Evolutionary conservation across 2,888 invertebrate species (phyloP), one percentile per base, ranked within the genome.

Genomic region (Allophyes oxyacanthae): DNA sequence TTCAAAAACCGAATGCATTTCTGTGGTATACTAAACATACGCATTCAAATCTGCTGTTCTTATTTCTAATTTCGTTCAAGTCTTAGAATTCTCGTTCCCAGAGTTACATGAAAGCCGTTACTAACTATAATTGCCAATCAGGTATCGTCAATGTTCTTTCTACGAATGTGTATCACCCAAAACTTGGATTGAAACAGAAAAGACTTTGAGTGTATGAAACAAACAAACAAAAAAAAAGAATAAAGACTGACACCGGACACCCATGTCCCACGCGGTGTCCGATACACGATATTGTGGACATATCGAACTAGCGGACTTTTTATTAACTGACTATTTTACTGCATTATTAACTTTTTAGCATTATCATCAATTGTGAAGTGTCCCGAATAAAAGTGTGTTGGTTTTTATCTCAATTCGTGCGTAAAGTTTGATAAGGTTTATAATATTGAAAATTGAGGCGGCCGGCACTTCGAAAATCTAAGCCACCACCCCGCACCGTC

Each of bases 221-320:
- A 50, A 63, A 64, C 62, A 64, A 62, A 64, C 56, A 53, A 33
- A 32, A 60, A 60, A 55, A 11, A 38, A 49, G n/a, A n/a, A n/a
- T n/a, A n/a, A 6, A 33, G 10, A 46, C 36, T n/a, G 62, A 55
- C 30, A 67, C 15, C 37, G 41, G 50, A 57, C 62, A 72, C 53
- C 46, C 41, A 42, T 61, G 50, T 49, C 41, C 40, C 40, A 53
- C 64, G 32, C 20, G 11, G 40, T 34, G 51, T 70, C 33, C 43
- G 33, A 56, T 32, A 41, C 26, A 56, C 36, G 26, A 8, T 32
- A 50, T 48, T 10, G 42, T 38, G 28, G 52, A 38, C 53, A 58
- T 6, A 38, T 58, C 6, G 6, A n/a, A 36, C n/a, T 20, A 20
- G 2, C 11, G 15, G 58, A 20, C 36, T 53, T 50, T 57, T 49